Base-by-base conservation (phyloP, 2,888 invertebrate genomes). In the Nymphalis urticae region DNA sequence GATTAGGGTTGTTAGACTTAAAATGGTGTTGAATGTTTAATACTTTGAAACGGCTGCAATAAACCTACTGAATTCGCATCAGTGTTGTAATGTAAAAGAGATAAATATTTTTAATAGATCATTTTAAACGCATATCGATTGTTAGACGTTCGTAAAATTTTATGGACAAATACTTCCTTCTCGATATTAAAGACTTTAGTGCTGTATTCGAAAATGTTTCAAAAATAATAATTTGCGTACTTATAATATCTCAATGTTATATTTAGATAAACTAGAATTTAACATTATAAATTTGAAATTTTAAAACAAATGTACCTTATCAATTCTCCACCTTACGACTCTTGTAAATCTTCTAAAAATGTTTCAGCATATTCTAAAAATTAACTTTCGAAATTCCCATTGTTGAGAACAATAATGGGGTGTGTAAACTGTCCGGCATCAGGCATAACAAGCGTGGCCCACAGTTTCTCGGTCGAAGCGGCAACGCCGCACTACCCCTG, bases 51-150 rank as follows among this genome's bases (percentile, higher is more conserved):
- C 66, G 72, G 63, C 74, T 72, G 70, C 72, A 74, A 77, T 75
- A 72, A 72, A 70, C 61, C 72, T 36, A 60, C 64, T 71, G 72
- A 75, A 73, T 63, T 42, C 10, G 61, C 64, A 64, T 72, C 70
- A 71, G 67, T 75, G 70, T 76, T 74, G 70, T 75, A 75, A 71
- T 74, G 69, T 77, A 77, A 77, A 79, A 79, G 78, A 83, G 79
- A 79, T 74, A 74, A 77, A 84, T 85, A 86, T 85, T 85, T 84
- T 85, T 82, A 85, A 84, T 85, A 86, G 79, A 79, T 82, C 76
- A 80, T 82, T 81, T 81, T 80, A 77, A 80, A 77, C 79, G 77
- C 81, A 81, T 85, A 84, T 80, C 81, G 77, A 81, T 81, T 80
- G 80, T 81, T 85, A 82, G 80, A 79, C 83, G 80, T 84, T 86